A percentile compares a stretch with the other conserved stretches of the same genome.
phyloP scores from a whole-genome alignment of 2,797 vertebrate species.

The Holocentrus rufus region DNA sequence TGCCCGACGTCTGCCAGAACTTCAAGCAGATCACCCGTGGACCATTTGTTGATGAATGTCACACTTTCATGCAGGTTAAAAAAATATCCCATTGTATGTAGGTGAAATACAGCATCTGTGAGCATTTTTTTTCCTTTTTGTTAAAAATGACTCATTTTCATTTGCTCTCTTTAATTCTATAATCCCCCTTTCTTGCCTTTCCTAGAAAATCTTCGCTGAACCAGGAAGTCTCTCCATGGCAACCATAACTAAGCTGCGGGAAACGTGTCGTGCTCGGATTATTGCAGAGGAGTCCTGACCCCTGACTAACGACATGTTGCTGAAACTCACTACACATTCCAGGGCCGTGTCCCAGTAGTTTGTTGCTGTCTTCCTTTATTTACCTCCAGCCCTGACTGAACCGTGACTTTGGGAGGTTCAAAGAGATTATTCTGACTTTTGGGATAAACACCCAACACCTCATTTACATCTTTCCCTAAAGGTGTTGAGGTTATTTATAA shows the following conservation, averaged over 20 bases:
- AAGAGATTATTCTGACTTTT: neutral
- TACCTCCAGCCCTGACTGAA: neutral
- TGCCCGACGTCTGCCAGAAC: slow-evolving; percentile 89
- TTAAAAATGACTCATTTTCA: too few species aligned
- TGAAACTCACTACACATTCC: slow-evolving; percentile 69
- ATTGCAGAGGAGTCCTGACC: slow-evolving; percentile 74
- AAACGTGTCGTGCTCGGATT: slow-evolving; percentile 79
- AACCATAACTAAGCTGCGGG: slow-evolving; percentile 86
- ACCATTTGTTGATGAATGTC: slow-evolving; percentile 88
- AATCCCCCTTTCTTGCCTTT: slow-evolving; percentile 43
- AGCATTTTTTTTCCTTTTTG: too few species aligned
- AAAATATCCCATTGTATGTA: neutral
- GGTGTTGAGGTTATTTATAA: neutral
- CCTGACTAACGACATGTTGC: neutral
- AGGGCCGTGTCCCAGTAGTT: slow-evolving; percentile 10
- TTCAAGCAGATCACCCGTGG: slow-evolving; percentile 92
- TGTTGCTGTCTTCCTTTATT: neutral
- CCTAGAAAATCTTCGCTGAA: slow-evolving; percentile 90
- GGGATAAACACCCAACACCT: slow-evolving; percentile 29
- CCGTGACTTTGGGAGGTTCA: neutral
- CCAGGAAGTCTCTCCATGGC: slow-evolving; percentile 89
- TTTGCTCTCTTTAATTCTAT: slow-evolving; percentile 33
- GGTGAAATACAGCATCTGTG: neutral
- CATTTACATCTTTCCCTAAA: slow-evolving; percentile 50
- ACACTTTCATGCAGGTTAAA: slow-evolving; percentile 93